Evolutionary conservation across 1,140 invertebrate genomes (phyloP).

Genomic region (Pseudoatta argentina): DNA sequence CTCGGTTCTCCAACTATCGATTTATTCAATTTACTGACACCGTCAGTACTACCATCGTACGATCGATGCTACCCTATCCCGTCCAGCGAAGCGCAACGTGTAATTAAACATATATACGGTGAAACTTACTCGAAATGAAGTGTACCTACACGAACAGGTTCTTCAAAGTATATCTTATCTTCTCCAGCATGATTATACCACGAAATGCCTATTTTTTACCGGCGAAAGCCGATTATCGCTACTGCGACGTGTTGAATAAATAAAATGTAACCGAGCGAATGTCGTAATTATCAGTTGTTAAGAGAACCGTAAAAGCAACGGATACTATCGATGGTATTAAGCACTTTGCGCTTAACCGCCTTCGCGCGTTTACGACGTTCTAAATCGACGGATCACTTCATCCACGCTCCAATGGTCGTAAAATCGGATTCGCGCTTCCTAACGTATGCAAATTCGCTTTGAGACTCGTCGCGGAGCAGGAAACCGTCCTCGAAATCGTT

Average conservation of each 20-base stretch:
- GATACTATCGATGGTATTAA: constrained; percentile 8
- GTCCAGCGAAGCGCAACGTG: not conserved
- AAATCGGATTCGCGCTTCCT: constrained; percentile 12
- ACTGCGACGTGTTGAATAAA: constrained; percentile 19
- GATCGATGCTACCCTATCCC: constrained; percentile 14
- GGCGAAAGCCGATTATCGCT: constrained; percentile 12
- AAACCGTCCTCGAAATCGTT: constrained; percentile 47
- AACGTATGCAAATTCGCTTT: constrained; percentile 57
- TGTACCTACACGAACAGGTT: not conserved
- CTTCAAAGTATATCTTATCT: not conserved
- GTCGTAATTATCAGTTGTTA: constrained; percentile 28
- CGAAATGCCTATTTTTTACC: not conserved
- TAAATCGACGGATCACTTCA: constrained; percentile 47
- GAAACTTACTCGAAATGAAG: constrained; percentile 19
- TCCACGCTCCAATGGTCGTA: constrained; percentile 33
- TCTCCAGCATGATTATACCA: not conserved
- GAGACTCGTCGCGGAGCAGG: constrained; percentile 33
- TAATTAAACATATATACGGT: constrained; percentile 38
- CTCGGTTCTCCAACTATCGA: constrained; percentile 13
- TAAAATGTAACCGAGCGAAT: constrained; percentile 30
- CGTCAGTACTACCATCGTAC: constrained; percentile 9
- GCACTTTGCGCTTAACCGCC: constrained; percentile 17
- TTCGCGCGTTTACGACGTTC: constrained; percentile 58
- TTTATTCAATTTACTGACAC: constrained; percentile 49
- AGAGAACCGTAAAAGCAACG: constrained; percentile 3